Evolutionary conservation across 2,888 invertebrate species (phyloP), one percentile per base, ranked within the genome.

Genomic region (Sepiola atlantica): DNA sequence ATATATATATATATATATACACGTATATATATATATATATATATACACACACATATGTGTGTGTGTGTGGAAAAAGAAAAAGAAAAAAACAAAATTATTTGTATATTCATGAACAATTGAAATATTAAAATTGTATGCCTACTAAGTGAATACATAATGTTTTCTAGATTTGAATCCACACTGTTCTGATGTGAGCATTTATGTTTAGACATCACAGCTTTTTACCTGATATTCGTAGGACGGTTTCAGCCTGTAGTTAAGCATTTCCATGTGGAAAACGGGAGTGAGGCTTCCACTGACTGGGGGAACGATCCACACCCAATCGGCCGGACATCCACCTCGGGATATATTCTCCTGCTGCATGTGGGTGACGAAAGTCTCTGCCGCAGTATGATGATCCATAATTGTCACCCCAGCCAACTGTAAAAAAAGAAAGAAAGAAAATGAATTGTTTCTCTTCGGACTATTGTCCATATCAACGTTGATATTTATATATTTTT

Each of bases 291-390:
- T 97, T 24, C 97, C 97, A 10, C 97, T 97, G 94, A 97, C 96
- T 2, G 98, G 98, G 1, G 96, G 96, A 4, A 95, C 95, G 24
- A 95, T 91, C 95, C 95, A 95, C 91, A 98, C 98, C 98, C 98
- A 98, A 97, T 98, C 98, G 0, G 98, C 98, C 0, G 98, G 98
- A 96, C 98, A 98, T 0, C 98, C 98, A 35, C 98, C 98, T 97
- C 99, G 98, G 94, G 99, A 97, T 91, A 94, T 77, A 55, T 93
- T 77, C 97, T 99, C 99, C 97, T 99, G 99, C 96, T 99, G 98
- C 96, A 98, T 98, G 97, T 99, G 99, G 97, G 99, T 99, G 98
- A 99, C 98, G 97, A 99, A 99, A 95, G 98, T 98, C 97, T 99
- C 99, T 0, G 99, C 98, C 55, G 99, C 99, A 8, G 99, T 99